A percentile compares a stretch with the other conserved stretches of the same genome.
Conservation (phyloP, 2,888 invertebrate species). For the Dryadula phaetusa region DNA sequence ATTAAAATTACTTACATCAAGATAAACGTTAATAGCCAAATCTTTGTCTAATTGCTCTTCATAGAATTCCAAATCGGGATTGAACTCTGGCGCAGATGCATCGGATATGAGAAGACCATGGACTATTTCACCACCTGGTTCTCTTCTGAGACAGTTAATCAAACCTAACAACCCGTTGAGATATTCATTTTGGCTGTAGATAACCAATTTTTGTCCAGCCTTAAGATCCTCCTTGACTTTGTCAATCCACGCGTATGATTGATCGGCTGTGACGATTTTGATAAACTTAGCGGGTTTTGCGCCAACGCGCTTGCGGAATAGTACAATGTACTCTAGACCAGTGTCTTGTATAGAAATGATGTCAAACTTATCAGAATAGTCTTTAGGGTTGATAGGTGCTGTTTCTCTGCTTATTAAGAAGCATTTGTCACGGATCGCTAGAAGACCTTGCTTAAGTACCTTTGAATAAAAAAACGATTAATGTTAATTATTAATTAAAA, state of each 20-base stretch:
- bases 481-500: neutral
- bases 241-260: slow-evolving; percentile 81
- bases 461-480: slow-evolving; percentile 50
- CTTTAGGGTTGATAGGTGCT: slow-evolving; percentile 71
- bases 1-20: slow-evolving; percentile 73
- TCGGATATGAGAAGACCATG: slow-evolving; percentile 87
- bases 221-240: slow-evolving; percentile 73
- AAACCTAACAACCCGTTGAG: slow-evolving; percentile 94
- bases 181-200: slow-evolving; percentile 87
- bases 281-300: slow-evolving; percentile 77
- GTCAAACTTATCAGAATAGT: slow-evolving; percentile 72
- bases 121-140: slow-evolving; percentile 88
- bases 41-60: slow-evolving; percentile 87
- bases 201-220: slow-evolving; percentile 80
- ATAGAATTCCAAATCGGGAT: slow-evolving; percentile 86
- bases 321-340: slow-evolving; percentile 79
- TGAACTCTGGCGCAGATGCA: slow-evolving; percentile 86
- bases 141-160: slow-evolving; percentile 92
- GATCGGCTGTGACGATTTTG: slow-evolving; percentile 68
- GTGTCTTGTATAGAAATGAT: slow-evolving; percentile 78
- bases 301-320: slow-evolving; percentile 79
- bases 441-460: slow-evolving; percentile 74
- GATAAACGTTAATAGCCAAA: slow-evolving; percentile 91
- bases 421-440: slow-evolving; percentile 83
- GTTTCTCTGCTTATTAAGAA: slow-evolving; percentile 86